Conservation (phyloP, 2,113 vertebrate genomes). For the Bostrychus sinensis region DNA sequence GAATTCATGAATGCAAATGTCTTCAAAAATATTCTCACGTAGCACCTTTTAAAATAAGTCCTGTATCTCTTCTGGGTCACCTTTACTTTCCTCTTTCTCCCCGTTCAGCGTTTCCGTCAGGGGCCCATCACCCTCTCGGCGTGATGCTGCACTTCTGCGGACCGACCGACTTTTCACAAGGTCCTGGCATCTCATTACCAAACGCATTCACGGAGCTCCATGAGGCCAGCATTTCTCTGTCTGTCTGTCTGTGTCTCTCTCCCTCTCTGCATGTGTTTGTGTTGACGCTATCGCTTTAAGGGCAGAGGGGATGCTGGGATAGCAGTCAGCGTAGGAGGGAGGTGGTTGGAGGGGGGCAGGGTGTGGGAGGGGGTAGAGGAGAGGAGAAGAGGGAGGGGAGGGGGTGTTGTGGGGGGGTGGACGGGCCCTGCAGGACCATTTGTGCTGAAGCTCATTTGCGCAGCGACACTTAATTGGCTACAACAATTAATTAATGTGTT, state of each 20-base stretch:
- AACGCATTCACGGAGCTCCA: slow-evolving; percentile 30
- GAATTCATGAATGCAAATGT: background rate
- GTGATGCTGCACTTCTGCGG: slow-evolving; percentile 48
- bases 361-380: slow-evolving; percentile 2
- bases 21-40: background rate
- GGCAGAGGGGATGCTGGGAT: slow-evolving; percentile 74
- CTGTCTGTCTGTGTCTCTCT: slow-evolving; percentile 13
- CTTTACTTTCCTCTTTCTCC: slow-evolving; percentile 10
- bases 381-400: background rate
- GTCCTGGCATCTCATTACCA: slow-evolving; percentile 50
- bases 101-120: slow-evolving; percentile 19
- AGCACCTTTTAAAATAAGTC: background rate
- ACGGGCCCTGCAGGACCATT: slow-evolving; percentile 94
- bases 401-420: slow-evolving; percentile 11
- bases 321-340: slow-evolving; percentile 74
- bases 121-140: slow-evolving; percentile 40
- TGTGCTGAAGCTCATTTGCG: slow-evolving; percentile 98
- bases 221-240: slow-evolving; percentile 6
- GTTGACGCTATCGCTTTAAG: slow-evolving; percentile 67
- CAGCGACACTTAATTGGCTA: slow-evolving; percentile 99
- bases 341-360: background rate
- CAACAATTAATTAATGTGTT: slow-evolving; percentile 99
- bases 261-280: slow-evolving; percentile 5
- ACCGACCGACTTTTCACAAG: slow-evolving; percentile 34
- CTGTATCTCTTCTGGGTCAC: background rate